Evolutionary conservation across 1,140 invertebrate genomes (phyloP).

Genomic region (Drosophila rhopaloa): DNA sequence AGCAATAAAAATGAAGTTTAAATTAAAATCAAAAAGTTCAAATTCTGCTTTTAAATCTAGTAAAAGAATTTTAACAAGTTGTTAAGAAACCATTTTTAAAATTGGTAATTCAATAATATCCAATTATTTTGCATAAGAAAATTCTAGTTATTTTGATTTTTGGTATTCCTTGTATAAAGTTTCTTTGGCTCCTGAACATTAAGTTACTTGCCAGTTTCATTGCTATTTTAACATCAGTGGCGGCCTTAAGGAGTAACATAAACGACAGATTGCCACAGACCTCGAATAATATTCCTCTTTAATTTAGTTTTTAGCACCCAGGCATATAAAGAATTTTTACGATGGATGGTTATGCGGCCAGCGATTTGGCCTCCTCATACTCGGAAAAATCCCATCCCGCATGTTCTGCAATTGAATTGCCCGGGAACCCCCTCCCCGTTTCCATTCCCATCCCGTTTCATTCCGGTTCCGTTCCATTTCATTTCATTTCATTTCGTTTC

Average conservation of each 20-base stretch:
- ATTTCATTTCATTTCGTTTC: constrained; percentile 37
- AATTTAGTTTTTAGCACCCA: constrained; percentile 37
- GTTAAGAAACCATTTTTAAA: background rate
- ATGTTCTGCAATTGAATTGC: constrained; percentile 20
- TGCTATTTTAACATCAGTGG: background rate
- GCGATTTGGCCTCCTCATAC: constrained; percentile 18
- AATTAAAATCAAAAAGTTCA: background rate
- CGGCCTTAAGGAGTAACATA: background rate
- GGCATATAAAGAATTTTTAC: constrained; percentile 29
- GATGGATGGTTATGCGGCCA: constrained; percentile 44
- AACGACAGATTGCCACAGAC: constrained; percentile 1
- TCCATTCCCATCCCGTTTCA: constrained; percentile 3
- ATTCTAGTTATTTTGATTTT: no score
- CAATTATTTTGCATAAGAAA: no score
- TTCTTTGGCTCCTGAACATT: no score
- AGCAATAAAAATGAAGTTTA: background rate
- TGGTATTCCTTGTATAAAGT: no score
- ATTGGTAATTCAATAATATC: background rate
- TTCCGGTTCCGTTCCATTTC: constrained; percentile 35
- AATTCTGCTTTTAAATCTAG: no score
- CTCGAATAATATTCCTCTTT: constrained; percentile 18
- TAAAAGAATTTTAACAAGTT: no score
- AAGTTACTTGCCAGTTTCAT: background rate
- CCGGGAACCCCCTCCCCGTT: background rate
- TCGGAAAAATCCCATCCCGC: background rate